Base-by-base conservation (phyloP, 2,113 vertebrate genomes). In the Orientallactaga bullata region DNA sequence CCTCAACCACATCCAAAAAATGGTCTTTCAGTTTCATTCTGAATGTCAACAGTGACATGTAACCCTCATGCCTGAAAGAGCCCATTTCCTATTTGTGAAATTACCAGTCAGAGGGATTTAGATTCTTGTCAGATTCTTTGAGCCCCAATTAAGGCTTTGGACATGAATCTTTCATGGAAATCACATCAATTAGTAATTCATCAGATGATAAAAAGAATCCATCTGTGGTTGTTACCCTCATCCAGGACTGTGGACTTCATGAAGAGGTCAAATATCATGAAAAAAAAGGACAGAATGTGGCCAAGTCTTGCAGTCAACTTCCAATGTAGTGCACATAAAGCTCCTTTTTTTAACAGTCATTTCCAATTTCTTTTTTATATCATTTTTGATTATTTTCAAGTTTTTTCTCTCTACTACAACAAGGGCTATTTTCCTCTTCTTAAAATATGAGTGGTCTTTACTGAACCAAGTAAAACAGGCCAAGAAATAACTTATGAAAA, bases 121-220 rank as follows among this genome's bases (percentile, higher is more conserved):
- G 28, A 16, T 1, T 0, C 35, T 20, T 0, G 0, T 18, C 5
- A 60, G 11, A 74, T 37, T 61, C 66, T 65, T 81, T 60, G 32
- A 32, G 3, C 18, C 16, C 16, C 1, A 42, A 0, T 5, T 9
- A 55, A 68, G 47, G 10, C 18, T 73, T 72, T 18, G 18, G 23
- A 39, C 37, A 68, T 0, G 1, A 51, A 58, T 20, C 3, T 42
- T 79, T 68, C 42, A 71, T 74, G 51, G 85, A 88, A 82, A 35
- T 73, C 16, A 85, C 58, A 68, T 55, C 23, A 15, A 11, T 73
- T 66, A 81, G 15, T 60, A 47, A 11, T 58, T 91, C 21, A 60
- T 28, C 17, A 9, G 42, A 39, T 77, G 58, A 69, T 42, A 42
- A 55, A 21, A 47, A 47, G 8, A 47, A 35, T 85, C 65, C 17